Conservation (phyloP, 2,113 vertebrate species). For the Tenebrosternarchus preto region DNA sequence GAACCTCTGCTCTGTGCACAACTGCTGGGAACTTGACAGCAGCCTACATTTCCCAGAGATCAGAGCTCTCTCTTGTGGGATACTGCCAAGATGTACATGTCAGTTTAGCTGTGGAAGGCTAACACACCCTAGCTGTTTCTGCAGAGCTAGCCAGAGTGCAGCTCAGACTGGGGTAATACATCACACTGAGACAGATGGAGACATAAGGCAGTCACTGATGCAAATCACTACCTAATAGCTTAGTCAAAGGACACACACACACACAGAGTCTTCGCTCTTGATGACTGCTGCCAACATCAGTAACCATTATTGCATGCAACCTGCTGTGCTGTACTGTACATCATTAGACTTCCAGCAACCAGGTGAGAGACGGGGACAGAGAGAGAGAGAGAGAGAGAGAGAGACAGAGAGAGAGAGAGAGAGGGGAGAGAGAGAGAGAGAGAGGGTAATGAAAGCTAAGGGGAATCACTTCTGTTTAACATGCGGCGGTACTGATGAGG, state of each 20-base stretch:
- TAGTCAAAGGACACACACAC: background rate
- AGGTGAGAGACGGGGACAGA: conserved; percentile 18
- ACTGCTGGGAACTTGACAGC: too few species aligned
- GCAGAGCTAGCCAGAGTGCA: too few species aligned
- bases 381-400: background rate
- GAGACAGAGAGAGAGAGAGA: background rate
- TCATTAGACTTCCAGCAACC: conserved; percentile 15
- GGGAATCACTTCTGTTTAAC: conserved; percentile 5
- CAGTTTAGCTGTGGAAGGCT: too few species aligned
- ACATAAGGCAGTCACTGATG: background rate
- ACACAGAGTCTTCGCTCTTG: background rate
- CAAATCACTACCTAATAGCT: conserved; percentile 7
- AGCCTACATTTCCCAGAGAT: too few species aligned
- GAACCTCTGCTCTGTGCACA: too few species aligned
- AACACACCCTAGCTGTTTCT: too few species aligned
- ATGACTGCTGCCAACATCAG: conserved; percentile 33
- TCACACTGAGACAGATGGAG: background rate
- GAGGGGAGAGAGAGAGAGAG: background rate
- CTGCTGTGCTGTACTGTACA: conserved; percentile 18
- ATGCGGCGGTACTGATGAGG: conserved; percentile 1
- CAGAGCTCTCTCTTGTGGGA: too few species aligned
- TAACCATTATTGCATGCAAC: conserved; percentile 9
- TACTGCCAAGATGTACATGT: too few species aligned
- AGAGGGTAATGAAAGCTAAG: background rate
- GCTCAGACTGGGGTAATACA: too few species aligned